These are phyloP conservation scores for Phaetusa simplex DNA, from an alignment of 2,113 vertebrate genomes.

Conservation along the genomic window DNA sequence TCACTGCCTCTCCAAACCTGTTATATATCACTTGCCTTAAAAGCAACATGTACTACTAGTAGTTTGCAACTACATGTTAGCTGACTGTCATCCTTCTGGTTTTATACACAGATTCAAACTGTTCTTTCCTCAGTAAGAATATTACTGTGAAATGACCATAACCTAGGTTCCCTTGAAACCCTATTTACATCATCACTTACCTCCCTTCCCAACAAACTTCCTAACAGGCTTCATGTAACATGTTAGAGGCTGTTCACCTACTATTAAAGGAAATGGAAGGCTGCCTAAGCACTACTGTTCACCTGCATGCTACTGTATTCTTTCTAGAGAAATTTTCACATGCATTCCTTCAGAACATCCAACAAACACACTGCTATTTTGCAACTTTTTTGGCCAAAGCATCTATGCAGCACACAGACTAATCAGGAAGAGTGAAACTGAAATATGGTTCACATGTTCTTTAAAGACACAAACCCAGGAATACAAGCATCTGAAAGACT, in stretches of 20 bases:
- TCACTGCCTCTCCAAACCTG: neutral
- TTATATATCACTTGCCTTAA: neutral
- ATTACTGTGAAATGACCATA: rapidly evolving
- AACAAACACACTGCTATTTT: neutral
- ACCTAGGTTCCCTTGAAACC: neutral
- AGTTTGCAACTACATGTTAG: neutral
- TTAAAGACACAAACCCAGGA: neutral
- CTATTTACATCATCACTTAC: neutral
- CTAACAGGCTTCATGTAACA: neutral
- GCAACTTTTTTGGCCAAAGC: neutral
- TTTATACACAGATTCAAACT: rapidly evolving
- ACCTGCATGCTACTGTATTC: neutral
- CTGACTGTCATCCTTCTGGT: rapidly evolving
- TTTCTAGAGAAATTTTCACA: neutral
- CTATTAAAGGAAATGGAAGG: neutral
- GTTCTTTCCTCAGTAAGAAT: neutral
- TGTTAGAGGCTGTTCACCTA: neutral
- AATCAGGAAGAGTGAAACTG: neutral
- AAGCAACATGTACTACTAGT: neutral
- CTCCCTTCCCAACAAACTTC: neutral
- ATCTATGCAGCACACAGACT: neutral
- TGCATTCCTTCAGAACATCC: neutral
- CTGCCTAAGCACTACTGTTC: neutral
- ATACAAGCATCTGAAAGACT: neutral
- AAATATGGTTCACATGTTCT: neutral